Base-by-base conservation (phyloP, 1,140 invertebrate species). In the Elymnias hypermnestra region DNA sequence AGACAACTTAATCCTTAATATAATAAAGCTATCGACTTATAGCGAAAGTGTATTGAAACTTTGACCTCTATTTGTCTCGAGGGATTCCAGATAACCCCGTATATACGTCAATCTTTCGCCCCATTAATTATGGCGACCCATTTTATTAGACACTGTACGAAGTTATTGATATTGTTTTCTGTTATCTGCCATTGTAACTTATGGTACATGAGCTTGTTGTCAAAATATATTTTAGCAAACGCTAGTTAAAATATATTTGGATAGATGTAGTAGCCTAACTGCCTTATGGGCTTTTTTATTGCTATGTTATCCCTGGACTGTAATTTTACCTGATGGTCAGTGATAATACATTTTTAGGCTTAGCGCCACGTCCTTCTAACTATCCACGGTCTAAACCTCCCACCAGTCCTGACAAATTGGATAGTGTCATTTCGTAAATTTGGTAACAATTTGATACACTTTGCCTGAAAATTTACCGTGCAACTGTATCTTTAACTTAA, bases 111-210 rank as follows among this genome's bases (percentile, higher is more conserved):
- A 39, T 40, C 44, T 40, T 33, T 8, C 28, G 17, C 26, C 17
- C 18, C 25, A 47, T 47, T 39, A 47, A 47, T 47, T 33, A 47
- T 38, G 7, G 17, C 7, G 44, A 29, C 44, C 35, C n/a, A 22
- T 21, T 31, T 39, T 33, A 33, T 33, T 33, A 14, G 29, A 33
- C 29, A 33, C 29, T 33, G 8, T 28, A 37, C 17, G 2, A 37
- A 35, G 23, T 37, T 18, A 37, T 28, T 42, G 28, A 18, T 33
- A 17, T 45, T 23, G 22, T 14, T 8, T 21, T 45, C 36, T 15
- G 23, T 37, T 18, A 7, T 29, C 23, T 3, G 2, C 26, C 26
- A 7, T 12, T 12, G 26, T 29, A 29, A 29, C 13, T 29, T 29
- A 29, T 29, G 26, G 7, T 5, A 29, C 26, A 29, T 5, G 26